Base-by-base conservation (phyloP, 2,113 vertebrate species). In the Coptodon rendalli region DNA sequence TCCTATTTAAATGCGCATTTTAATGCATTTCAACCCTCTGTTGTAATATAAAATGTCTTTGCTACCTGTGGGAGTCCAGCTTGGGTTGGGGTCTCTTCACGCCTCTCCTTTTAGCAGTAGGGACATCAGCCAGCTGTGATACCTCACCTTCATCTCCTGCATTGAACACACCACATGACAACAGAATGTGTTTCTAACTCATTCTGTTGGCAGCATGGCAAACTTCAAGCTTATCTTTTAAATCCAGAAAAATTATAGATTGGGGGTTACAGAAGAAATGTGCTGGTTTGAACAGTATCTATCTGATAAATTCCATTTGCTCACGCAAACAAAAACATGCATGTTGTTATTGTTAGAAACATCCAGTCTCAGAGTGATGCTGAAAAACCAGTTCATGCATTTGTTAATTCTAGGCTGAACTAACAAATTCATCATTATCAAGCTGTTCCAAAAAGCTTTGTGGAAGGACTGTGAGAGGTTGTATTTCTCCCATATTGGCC, bases 61-160 rank as follows among this genome's bases (percentile, higher is more conserved):
- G 3, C 13, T 9, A 94, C 93, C 92, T 91, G 3, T 92, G 82
- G 61, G 98, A 98, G 94, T 99, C 98, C 81, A 99, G 95, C 89
- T 96, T 99, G 50, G 98, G 98, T 61, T 97, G 96, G 0, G 97
- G 97, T 85, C 97, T 97, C 95, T 95, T 99, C 43, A 97, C 94
- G 4, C 86, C 90, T 94, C 94, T 97, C 86, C 94, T 97, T 63
- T 95, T 94, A 66, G 95, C 93, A 17, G 90, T 90, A 43, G 97
- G 97, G 79, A 97, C 95, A 54, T 97, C 97, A 5, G 91, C 96
- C 78, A 96, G 76, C 86, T 96, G 96, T 3, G 97, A 96, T 29
- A 93, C 76, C 14, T 97, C 95, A 9, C 92, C 97, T 6, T 96
- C 97, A 10, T 95, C 96, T 7, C 56, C 96, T 96, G 85, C 24